A percentile compares a stretch with the other conserved stretches of the same genome.
Evolutionary conservation across 2,797 vertebrate genomes (phyloP).

Genomic region (Enteromius unitaeniatus): DNA sequence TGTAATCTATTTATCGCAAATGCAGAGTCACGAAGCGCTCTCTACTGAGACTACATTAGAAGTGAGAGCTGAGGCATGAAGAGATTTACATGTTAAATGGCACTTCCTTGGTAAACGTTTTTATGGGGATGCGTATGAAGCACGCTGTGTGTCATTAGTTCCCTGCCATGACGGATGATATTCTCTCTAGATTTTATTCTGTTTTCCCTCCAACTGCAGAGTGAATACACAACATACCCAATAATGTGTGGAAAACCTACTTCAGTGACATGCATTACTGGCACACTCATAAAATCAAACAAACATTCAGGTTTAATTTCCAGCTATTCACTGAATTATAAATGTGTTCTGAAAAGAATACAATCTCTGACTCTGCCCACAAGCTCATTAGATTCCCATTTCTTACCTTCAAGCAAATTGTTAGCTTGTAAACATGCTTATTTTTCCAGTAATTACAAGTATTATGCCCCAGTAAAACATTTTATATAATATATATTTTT

Average conservation of each 20-base stretch:
- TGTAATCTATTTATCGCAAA: slow-evolving; percentile 31
- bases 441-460: slow-evolving; percentile 19
- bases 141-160: background rate
- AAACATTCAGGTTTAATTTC: background rate
- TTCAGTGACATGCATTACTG: background rate
- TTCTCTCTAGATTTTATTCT: slow-evolving; percentile 6
- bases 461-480: background rate
- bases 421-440: slow-evolving; percentile 2
- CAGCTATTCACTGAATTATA: background rate
- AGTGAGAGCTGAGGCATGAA: slow-evolving; percentile 32
- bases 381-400: background rate
- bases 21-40: background rate
- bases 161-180: slow-evolving; percentile 1
- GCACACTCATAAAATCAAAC: background rate
- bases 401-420: background rate
- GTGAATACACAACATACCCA: background rate
- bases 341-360: background rate
- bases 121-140: slow-evolving; percentile 9
- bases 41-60: slow-evolving; percentile 10
- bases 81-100: slow-evolving; percentile 33
- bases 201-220: slow-evolving; percentile 13
- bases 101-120: slow-evolving; percentile 20
- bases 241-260: slow-evolving; percentile 1
- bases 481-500: background rate
- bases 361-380: background rate